These are phyloP conservation scores for Enteromius treurensis DNA, from an alignment of 2,797 vertebrate species.

Conservation along the genomic window DNA sequence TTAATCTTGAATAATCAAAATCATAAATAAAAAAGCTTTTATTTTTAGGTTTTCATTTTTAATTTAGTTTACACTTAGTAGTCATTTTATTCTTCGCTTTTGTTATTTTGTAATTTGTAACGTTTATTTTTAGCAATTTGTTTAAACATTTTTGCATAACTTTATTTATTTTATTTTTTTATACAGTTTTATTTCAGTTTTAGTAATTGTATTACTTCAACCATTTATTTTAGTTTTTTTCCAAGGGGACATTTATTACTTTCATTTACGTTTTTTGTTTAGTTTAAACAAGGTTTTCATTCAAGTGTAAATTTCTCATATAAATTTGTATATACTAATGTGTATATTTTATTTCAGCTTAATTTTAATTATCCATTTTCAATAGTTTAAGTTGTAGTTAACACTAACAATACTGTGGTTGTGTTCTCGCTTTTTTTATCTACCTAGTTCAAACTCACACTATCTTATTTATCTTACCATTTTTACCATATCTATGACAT, in stretches of 20 bases:
- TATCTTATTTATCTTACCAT: not conserved
- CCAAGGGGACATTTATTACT: not conserved
- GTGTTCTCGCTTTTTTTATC: too few relatives aligned
- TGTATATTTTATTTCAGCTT: not conserved
- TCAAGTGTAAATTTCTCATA: not conserved
- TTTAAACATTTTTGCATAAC: not conserved
- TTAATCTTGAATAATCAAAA: not conserved
- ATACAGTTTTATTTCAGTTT: not conserved
- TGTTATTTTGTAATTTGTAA: not conserved
- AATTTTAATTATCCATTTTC: not conserved
- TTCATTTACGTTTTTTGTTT: not conserved
- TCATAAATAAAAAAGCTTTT: not conserved
- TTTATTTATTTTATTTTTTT: not conserved
- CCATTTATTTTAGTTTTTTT: not conserved
- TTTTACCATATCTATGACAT: not conserved
- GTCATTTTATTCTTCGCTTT: not conserved
- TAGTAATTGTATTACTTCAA: not conserved
- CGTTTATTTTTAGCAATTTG: not conserved
- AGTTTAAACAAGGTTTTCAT: not conserved
- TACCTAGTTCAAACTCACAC: not conserved
- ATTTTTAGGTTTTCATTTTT: not conserved
- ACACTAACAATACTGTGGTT: not conserved
- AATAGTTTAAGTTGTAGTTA: not conserved
- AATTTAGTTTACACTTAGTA: not conserved
- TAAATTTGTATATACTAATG: not conserved